Evolutionary conservation across 2,888 invertebrate species (phyloP), one percentile per base, ranked within the genome.

Genomic region (Linyphia triangularis): DNA sequence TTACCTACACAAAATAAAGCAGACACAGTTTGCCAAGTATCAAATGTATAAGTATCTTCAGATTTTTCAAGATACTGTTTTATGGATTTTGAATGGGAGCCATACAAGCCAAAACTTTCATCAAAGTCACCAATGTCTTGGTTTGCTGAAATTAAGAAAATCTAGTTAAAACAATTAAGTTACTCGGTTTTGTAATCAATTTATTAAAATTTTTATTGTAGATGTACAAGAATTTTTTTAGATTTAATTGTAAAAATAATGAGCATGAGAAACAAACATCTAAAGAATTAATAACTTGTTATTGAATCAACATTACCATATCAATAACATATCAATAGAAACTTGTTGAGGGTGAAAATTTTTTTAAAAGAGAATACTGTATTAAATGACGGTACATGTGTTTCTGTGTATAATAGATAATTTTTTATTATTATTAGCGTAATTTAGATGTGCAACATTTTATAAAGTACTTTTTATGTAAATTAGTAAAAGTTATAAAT

Each of bases 1-100:
- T 59, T 22, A 40, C 88, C 30, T 67, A 88, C 88, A 88, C 82
- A 83, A 88, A 88, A 88, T 22, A 88, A 61, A 16, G 61, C 59
- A 24, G 88, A 82, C 1, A 88, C 37, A 22, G 69, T 63, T 51
- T 57, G 57, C 82, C 69, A 88, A 16, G 33, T 30, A 26, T 77
- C 22, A 30, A 67, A 6, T 6, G 13, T 6, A 63, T 59, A 33
- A 26, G 30, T 10, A 24, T 65, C 19, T 59, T 67, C 24, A 24
- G 59, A 19, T 24, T 51, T 88, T 9, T 77, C n/a, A 4, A 88
- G 43, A 19, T 61, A 24, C 19, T 70, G 69, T 57, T 88, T 88
- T 5, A 88, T 13, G 70, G 59, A 7, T 61, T 88, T 88, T 51
- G 88, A 88, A 7, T 82, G 77, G 24, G 61, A 61, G 16, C 88